These are phyloP conservation scores for Bibio marci DNA, from an alignment of 2,888 invertebrate genomes.

Conservation along the genomic window DNA sequence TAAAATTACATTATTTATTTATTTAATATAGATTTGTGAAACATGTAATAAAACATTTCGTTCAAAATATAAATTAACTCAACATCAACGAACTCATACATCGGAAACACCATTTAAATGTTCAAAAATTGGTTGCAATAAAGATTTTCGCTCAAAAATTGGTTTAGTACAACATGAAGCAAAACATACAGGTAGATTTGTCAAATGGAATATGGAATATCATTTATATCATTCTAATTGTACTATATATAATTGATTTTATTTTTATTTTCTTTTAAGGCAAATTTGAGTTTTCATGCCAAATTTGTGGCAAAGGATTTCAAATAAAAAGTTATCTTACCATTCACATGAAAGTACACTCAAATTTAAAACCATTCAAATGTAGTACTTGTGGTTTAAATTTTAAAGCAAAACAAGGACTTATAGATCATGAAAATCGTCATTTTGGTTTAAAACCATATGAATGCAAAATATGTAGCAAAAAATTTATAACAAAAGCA, in stretches of 20 bases:
- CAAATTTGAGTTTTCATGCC: slow-evolving; percentile 37
- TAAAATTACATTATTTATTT: too few species aligned
- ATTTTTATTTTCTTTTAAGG: slow-evolving; percentile 19
- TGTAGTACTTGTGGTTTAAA: slow-evolving; percentile 38
- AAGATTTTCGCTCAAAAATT: slow-evolving; percentile 41
- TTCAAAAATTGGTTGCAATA: slow-evolving; percentile 30
- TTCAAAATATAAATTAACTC: slow-evolving; percentile 39
- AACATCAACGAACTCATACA: slow-evolving; percentile 41
- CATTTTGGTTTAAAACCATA: slow-evolving; percentile 42
- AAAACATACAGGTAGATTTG: slow-evolving; percentile 34
- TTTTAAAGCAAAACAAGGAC: slow-evolving; percentile 41
- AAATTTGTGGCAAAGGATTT: slow-evolving; percentile 41
- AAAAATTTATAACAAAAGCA: slow-evolving; percentile 41
- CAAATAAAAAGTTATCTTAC: slow-evolving; percentile 41
- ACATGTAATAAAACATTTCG: slow-evolving; percentile 39
- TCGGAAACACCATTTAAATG: slow-evolving; percentile 42
- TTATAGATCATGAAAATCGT: slow-evolving; percentile 39
- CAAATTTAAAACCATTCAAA: slow-evolving; percentile 37
- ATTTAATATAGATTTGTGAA: slow-evolving; percentile 31
- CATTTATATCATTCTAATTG: too few species aligned
- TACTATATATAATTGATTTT: neutral
- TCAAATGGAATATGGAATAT: too few species aligned
- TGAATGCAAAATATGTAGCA: slow-evolving; percentile 37
- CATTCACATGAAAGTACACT: slow-evolving; percentile 41
- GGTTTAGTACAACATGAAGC: slow-evolving; percentile 41